Percentiles rank a stretch among this genome's conserved stretches.
phyloP scores from a whole-genome alignment of 2,888 invertebrate species.

The Acanthopleura granulata region DNA sequence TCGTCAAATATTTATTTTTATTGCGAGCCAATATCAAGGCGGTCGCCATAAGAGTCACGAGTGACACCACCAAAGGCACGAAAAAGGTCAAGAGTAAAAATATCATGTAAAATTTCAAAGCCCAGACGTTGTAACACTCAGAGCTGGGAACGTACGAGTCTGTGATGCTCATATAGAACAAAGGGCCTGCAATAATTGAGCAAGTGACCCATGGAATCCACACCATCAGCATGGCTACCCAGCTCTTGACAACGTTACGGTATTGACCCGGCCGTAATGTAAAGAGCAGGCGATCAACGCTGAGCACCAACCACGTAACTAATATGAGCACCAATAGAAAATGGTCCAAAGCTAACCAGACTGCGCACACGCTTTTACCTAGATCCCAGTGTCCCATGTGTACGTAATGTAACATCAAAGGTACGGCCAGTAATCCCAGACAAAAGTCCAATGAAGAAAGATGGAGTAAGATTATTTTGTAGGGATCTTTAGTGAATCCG shows the following conservation, averaged over 20 bases:
- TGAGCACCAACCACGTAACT: slow-evolving; percentile 1
- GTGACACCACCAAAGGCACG: neutral
- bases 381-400: neutral
- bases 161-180: slow-evolving; percentile 4
- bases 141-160: neutral
- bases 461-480: neutral
- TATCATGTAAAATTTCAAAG: neutral
- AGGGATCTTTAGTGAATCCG: neutral
- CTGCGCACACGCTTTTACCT: neutral
- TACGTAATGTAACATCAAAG: slow-evolving; percentile 4
- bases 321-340: neutral
- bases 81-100: neutral
- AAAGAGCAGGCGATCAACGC: neutral
- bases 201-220: neutral
- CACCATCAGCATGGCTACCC: slow-evolving; percentile 12
- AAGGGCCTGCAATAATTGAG: neutral
- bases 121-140: neutral
- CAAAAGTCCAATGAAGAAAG: neutral
- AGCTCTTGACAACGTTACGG: neutral
- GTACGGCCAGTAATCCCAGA: neutral
- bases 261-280: neutral
- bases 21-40: neutral
- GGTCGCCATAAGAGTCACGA: neutral
- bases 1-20: too few species aligned
- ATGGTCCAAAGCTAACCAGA: slow-evolving; percentile 7